These are phyloP conservation scores for Peromyscus polionotus DNA, from an alignment of 2,113 vertebrate species.

Conservation along the genomic window DNA sequence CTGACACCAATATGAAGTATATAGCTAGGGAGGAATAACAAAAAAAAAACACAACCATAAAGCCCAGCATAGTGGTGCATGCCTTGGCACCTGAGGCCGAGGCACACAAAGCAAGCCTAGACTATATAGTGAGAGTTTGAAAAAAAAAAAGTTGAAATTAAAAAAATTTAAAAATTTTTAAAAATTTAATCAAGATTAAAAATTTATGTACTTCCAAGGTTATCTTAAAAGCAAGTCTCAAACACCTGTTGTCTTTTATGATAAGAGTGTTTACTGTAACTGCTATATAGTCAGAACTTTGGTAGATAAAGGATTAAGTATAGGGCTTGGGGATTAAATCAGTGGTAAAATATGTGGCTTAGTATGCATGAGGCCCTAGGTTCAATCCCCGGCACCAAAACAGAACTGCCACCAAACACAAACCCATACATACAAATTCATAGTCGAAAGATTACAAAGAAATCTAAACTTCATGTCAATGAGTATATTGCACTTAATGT, in stretches of 20 bases:
- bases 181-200: background rate
- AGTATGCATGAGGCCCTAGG: background rate
- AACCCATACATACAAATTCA: background rate
- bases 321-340: background rate
- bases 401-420: background rate
- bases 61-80: background rate
- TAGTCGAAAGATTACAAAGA: background rate
- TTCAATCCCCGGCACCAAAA: background rate
- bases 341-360: background rate
- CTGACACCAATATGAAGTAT: background rate
- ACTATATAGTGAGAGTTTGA: background rate
- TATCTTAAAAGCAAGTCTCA: constrained; percentile 45
- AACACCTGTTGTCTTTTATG: constrained; percentile 11
- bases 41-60: background rate
- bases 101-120: background rate
- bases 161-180: no score
- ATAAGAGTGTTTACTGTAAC: background rate
- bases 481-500: background rate
- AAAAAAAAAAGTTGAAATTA: background rate
- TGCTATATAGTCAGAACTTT: constrained; percentile 31
- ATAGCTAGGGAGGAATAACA: background rate
- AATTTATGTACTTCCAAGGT: background rate
- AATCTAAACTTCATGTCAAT: background rate
- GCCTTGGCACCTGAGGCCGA: background rate
- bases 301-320: background rate